A percentile compares a stretch with the other conserved stretches of the same genome.
phyloP scores from a whole-genome alignment of 2,113 vertebrate genomes.

The Hiodon tergisus region DNA sequence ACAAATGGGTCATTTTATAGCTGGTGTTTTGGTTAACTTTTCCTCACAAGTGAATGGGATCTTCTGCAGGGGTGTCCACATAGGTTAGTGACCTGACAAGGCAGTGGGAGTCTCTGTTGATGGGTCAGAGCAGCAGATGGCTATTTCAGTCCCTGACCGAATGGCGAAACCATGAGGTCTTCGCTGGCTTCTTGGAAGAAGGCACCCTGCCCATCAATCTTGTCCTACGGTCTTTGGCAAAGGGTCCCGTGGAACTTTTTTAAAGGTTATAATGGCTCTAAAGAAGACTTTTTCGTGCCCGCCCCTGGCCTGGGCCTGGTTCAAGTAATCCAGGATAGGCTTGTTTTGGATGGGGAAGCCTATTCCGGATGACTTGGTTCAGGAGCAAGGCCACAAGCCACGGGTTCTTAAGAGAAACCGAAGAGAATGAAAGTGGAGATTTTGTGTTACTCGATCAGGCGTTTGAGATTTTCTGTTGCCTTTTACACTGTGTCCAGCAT shows the following conservation, averaged over 20 bases:
- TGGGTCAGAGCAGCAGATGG: conserved; percentile 16
- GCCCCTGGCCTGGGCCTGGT: conserved; percentile 68
- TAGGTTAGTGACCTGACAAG: conserved; percentile 44
- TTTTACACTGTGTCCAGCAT: too few relatives aligned
- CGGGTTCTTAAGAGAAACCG: conserved; percentile 1
- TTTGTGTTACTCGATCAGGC: too few relatives aligned
- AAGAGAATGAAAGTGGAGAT: too few relatives aligned
- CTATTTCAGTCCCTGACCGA: background rate
- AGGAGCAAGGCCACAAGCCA: conserved; percentile 60
- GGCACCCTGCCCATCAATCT: conserved; percentile 52
- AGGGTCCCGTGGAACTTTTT: too few relatives aligned
- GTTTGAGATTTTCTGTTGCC: too few relatives aligned
- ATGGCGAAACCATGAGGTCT: background rate
- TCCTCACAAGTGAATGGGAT: background rate
- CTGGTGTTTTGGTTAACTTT: too few relatives aligned
- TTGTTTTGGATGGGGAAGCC: conserved; percentile 79
- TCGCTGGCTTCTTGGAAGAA: conserved; percentile 17
- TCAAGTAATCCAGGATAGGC: conserved; percentile 99
- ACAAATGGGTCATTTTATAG: too few relatives aligned
- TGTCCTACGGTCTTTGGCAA: conserved; percentile 20
- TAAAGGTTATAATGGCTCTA: background rate
- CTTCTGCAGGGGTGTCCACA: background rate
- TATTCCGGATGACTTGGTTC: conserved; percentile 94
- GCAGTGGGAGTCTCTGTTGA: conserved; percentile 46
- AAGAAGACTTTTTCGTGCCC: conserved; percentile 25